Evolutionary conservation across 2,113 vertebrate species (phyloP).

Genomic region (Cercocebus atys): DNA sequence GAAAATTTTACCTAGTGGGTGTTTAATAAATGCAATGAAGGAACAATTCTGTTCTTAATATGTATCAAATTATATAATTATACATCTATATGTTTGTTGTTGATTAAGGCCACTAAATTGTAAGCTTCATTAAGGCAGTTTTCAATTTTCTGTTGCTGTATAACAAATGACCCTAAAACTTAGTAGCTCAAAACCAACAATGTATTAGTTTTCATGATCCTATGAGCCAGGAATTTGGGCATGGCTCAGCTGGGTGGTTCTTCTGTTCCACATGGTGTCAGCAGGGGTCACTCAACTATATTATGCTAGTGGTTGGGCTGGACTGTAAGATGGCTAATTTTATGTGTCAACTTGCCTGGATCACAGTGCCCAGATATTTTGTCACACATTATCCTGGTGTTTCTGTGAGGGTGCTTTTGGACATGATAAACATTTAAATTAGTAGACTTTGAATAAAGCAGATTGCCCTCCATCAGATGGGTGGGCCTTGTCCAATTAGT

Average conservation of each 20-base stretch:
- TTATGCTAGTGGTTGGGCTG: not conserved
- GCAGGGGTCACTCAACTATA: not conserved
- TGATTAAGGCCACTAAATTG: not conserved
- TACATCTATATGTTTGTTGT: not conserved
- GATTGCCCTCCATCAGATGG: not conserved
- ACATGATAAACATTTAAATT: not conserved
- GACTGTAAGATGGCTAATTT: not conserved
- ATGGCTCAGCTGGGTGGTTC: not conserved
- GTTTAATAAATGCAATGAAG: not conserved
- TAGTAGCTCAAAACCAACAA: not conserved
- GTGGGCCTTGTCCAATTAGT: not conserved
- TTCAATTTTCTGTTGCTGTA: not conserved
- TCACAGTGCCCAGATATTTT: not conserved
- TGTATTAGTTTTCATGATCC: not conserved
- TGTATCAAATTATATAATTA: not conserved
- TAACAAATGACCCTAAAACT: not conserved
- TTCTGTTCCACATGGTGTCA: not conserved
- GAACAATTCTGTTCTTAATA: not conserved
- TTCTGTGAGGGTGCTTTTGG: not conserved
- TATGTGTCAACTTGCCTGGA: not conserved
- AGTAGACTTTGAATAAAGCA: not conserved
- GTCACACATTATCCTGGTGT: not conserved
- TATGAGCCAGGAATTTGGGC: not conserved
- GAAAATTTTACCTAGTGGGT: not conserved
- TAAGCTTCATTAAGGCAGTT: not conserved